Conservation (phyloP, 2,888 invertebrate genomes). For the Morpho achilles region DNA sequence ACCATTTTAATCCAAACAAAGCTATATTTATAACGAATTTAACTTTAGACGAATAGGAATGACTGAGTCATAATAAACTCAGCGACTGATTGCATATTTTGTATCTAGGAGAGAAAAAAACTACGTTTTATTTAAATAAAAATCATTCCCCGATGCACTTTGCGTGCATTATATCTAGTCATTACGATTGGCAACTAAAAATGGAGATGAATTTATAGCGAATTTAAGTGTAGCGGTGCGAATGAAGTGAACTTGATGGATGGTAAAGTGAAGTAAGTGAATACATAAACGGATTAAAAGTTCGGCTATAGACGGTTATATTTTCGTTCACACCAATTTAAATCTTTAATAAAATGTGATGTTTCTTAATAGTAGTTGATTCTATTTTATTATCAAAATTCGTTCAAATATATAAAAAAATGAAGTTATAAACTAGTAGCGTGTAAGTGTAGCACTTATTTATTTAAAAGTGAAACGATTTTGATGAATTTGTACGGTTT, state of each 20-base stretch:
- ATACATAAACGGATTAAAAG: not conserved
- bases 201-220: constrained; percentile 9
- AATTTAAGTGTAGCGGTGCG: constrained; percentile 1
- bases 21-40: constrained; percentile 1
- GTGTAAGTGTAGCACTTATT: constrained; percentile 65
- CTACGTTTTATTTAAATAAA: too few species aligned
- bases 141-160: constrained; percentile 8
- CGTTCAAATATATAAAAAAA: constrained; percentile 56
- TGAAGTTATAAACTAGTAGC: constrained; percentile 68
- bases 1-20: not conserved
- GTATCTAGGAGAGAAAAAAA: not conserved
- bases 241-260: constrained; percentile 6
- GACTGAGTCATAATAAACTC: too few species aligned
- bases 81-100: not conserved
- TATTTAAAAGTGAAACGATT: constrained; percentile 47
- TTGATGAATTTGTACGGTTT: constrained; percentile 28
- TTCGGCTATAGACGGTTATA: not conserved
- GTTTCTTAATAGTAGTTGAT: constrained; percentile 60
- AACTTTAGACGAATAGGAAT: not conserved
- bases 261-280: not conserved
- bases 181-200: constrained; percentile 14
- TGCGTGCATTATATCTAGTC: constrained; percentile 17
- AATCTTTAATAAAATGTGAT: constrained; percentile 56
- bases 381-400: constrained; percentile 68
- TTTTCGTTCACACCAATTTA: constrained; percentile 55